Base-by-base conservation (phyloP, 2,888 invertebrate genomes). In the Aleiodes testaceus region DNA sequence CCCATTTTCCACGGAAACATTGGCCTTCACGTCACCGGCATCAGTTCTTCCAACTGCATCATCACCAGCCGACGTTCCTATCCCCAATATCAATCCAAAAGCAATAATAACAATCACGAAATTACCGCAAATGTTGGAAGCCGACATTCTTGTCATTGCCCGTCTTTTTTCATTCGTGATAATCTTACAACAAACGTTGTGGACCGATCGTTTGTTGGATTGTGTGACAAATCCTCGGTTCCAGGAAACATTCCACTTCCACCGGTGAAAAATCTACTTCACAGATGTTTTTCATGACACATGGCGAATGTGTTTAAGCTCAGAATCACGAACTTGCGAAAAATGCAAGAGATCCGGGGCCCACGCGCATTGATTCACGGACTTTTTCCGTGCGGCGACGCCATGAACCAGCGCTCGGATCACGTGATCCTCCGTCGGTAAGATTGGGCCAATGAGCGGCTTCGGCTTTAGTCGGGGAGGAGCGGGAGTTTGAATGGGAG, bases 231-330 rank as follows among this genome's bases (percentile, higher is more conserved):
- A 36, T 4, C 30, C 9, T 36, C 16, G 7, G 42, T 59, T 59
- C 59, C 42, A 14, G 9, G 42, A 36, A 59, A 18, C 59, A 59
- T 59, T 59, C 59, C 59, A 59, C 59, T 14, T 36, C 59, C 16
- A 42, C 36, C 42, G 42, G 18, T 16, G 9, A 42, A 7, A 14
- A 42, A 36, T 36, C 5, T 26, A 26, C 36, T 36, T 36, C 36
- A 11, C 36, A 36, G 36, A 36, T 36, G 36, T 36, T 36, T 36
- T 36, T 36, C 36, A 36, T 36, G 36, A 36, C 36, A 36, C 36
- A 36, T 36, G 36, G 36, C 2, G 36, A 36, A 36, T 6, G 36
- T 36, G 7, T 36, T 26, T 26, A 26, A 36, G 36, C 36, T 36
- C 9, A 36, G 36, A 36, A 36, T 1, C 36, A 36, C 9, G 36